Percentiles rank a stretch among this genome's conserved stretches.
phyloP scores from a whole-genome alignment of 2,113 vertebrate genomes.

The Alethe diademata region DNA sequence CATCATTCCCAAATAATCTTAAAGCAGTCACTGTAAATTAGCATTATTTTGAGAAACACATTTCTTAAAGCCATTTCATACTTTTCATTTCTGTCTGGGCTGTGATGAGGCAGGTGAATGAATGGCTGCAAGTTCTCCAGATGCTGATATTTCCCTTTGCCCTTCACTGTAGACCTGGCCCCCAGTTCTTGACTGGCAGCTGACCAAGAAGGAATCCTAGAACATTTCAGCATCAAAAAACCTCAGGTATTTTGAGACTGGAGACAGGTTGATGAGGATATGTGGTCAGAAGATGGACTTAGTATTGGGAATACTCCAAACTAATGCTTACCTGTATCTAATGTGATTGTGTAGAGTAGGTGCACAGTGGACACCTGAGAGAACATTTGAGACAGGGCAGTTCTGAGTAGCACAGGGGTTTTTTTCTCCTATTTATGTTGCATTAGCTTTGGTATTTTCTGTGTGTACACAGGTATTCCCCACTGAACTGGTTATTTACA shows the following conservation, averaged over 20 bases:
- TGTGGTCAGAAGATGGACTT: neutral
- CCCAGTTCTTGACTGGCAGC: neutral
- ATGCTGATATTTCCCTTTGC: neutral
- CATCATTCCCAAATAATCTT: neutral
- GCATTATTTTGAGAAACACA: neutral
- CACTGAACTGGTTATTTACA: neutral
- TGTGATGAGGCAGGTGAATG: neutral
- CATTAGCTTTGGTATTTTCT: neutral
- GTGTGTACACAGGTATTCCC: neutral
- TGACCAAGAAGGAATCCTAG: neutral
- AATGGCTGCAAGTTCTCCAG: neutral
- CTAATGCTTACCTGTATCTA: too few species aligned
- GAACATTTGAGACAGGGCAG: neutral
- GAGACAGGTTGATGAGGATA: neutral
- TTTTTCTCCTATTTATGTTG: neutral
- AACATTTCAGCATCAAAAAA: neutral
- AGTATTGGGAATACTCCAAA: rapidly evolving
- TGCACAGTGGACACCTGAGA: neutral
- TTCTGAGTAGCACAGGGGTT: neutral
- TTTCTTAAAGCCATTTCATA: neutral
- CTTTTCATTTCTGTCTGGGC: neutral
- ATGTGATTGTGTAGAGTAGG: neutral
- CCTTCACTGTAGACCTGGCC: rapidly evolving
- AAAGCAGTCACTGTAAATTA: neutral
- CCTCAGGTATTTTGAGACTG: neutral